Conservation (phyloP, 2,113 vertebrate genomes). For the Boleophthalmus pectinirostris region DNA sequence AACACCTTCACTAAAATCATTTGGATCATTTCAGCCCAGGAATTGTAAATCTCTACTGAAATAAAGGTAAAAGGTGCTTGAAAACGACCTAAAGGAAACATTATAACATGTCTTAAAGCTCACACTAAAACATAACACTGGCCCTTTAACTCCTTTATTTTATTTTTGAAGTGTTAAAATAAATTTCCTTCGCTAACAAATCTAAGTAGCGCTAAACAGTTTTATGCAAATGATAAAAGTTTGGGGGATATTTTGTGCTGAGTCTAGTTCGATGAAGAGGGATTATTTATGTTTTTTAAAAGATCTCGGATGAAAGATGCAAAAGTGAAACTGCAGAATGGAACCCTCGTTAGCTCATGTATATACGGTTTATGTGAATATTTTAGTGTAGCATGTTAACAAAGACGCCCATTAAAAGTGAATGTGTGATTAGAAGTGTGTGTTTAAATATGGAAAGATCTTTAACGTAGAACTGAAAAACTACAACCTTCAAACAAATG, state of each 20-base stretch:
- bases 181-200: not conserved
- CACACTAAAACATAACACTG: too few species aligned
- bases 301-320: conserved; percentile 41
- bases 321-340: conserved; percentile 45
- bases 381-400: conserved; percentile 12
- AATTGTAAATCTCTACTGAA: too few species aligned
- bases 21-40: too few species aligned
- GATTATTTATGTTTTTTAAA: conserved; percentile 50
- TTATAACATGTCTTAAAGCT: too few species aligned
- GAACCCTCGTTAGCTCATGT: conserved; percentile 44
- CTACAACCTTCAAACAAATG: not conserved
- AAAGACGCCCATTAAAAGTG: not conserved
- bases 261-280: conserved; percentile 50
- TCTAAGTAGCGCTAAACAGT: conserved; percentile 24
- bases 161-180: not conserved
- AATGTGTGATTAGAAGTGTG: not conserved
- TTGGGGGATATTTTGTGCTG: conserved; percentile 32
- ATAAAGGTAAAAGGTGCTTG: too few species aligned
- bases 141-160: too few species aligned
- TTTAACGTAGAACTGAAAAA: not conserved
- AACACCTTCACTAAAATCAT: too few species aligned
- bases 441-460: not conserved
- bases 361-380: conserved; percentile 20
- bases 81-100: too few species aligned
- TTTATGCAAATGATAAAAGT: conserved; percentile 45